Conservation (phyloP, 2,888 invertebrate genomes). For the Leptopilina syphax region DNA sequence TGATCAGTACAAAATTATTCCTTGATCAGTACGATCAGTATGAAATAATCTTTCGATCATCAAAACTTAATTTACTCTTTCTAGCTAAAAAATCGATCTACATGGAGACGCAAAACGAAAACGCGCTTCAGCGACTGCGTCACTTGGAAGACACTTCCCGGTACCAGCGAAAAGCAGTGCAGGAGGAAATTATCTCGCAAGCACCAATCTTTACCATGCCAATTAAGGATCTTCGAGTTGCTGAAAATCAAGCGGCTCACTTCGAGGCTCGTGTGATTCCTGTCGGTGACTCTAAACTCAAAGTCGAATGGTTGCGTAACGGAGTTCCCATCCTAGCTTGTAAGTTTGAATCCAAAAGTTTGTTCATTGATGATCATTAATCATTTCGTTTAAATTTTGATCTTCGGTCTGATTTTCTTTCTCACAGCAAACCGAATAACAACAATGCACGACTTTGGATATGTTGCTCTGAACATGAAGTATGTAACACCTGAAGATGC, state of each 20-base stretch:
- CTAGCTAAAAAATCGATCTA: conserved; percentile 88
- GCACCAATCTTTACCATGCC: conserved; percentile 96
- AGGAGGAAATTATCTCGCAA: conserved; percentile 89
- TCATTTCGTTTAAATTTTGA: background rate
- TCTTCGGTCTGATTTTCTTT: conserved; percentile 18
- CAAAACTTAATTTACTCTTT: too few relatives aligned
- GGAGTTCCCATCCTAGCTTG: conserved; percentile 94
- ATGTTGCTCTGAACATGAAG: conserved; percentile 96
- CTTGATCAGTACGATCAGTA: too few relatives aligned
- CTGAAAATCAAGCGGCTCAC: conserved; percentile 95
- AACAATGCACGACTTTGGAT: conserved; percentile 98
- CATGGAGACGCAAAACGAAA: conserved; percentile 92
- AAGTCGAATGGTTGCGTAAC: conserved; percentile 95
- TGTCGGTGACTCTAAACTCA: conserved; percentile 94
- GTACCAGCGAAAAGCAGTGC: conserved; percentile 84
- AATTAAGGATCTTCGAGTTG: conserved; percentile 89
- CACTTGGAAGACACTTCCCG: conserved; percentile 89
- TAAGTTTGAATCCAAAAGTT: conserved; percentile 76
- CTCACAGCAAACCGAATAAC: conserved; percentile 89
- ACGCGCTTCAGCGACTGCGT: conserved; percentile 87
- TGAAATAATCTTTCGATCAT: too few relatives aligned
- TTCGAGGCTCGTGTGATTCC: conserved; percentile 96
- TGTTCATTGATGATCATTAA: conserved; percentile 13
- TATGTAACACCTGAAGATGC: conserved; percentile 97
- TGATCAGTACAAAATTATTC: too few relatives aligned